A percentile compares a stretch with the other conserved stretches of the same genome.
phyloP scores from a whole-genome alignment of 2,888 invertebrate genomes.

The Julus scanicus region DNA sequence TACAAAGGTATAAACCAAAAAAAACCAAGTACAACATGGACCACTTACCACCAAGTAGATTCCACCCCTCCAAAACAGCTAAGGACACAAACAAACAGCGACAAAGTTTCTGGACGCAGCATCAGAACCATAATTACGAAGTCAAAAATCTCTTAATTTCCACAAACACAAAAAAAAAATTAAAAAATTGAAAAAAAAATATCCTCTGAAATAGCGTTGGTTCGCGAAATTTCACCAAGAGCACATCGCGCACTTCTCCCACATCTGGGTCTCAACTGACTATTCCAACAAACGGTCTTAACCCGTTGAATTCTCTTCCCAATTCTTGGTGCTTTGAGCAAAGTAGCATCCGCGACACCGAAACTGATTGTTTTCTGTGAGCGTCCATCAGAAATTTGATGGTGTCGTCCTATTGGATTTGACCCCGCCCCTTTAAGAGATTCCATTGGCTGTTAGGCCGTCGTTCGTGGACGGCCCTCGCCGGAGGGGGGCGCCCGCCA shows the following conservation, averaged over 20 bases:
- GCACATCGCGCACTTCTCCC: slow-evolving; percentile 22
- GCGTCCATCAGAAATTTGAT: background rate
- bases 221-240: background rate
- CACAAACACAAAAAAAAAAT: too few species aligned
- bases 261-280: background rate
- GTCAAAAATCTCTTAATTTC: too few species aligned
- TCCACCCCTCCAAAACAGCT: slow-evolving; percentile 41
- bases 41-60: slow-evolving; percentile 54
- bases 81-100: slow-evolving; percentile 1
- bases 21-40: background rate
- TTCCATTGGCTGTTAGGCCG: background rate
- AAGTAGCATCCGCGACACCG: background rate
- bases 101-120: slow-evolving; percentile 23
- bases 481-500: background rate
- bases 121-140: slow-evolving; percentile 10
- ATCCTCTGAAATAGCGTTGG: background rate
- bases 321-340: too few species aligned
- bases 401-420: background rate
- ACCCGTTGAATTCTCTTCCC: background rate
- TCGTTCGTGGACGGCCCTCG: background rate
- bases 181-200: background rate
- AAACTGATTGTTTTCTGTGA: background rate
- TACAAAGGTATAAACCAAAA: too few species aligned
- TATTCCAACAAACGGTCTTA: background rate
- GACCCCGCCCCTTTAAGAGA: background rate